A percentile compares a stretch with the other conserved stretches of the same genome.
Evolutionary conservation across 2,797 vertebrate species (phyloP).

Genomic region (Gymnoscopelus microlampas): DNA sequence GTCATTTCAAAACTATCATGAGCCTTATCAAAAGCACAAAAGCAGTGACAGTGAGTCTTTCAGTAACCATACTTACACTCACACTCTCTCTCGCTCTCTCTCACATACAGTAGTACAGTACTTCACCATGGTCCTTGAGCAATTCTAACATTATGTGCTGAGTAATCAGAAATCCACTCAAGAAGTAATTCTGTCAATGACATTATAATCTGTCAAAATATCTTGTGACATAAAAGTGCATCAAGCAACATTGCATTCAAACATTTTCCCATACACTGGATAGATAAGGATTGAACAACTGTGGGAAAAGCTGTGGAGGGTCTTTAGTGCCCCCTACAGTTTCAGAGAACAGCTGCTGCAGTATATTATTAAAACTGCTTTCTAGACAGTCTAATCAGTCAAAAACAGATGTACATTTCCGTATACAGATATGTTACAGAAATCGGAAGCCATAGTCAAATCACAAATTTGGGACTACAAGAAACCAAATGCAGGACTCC

Average conservation of each 20-base stretch:
- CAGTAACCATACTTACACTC: conserved; percentile 51
- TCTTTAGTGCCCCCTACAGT: conserved; percentile 51
- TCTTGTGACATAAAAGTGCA: conserved; percentile 59
- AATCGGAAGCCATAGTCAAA: conserved; percentile 51
- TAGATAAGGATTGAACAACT: conserved; percentile 41
- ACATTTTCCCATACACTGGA: conserved; percentile 37
- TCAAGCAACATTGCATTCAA: conserved; percentile 52
- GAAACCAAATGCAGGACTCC: conserved; percentile 46
- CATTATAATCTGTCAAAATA: conserved; percentile 25
- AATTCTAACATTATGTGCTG: too few relatives aligned
- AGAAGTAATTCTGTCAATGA: conserved; percentile 24
- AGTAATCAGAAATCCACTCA: conserved; percentile 43
- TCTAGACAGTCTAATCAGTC: conserved; percentile 40
- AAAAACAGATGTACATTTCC: conserved; percentile 39
- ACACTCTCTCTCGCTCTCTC: too few relatives aligned
- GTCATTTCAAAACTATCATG: conserved; percentile 68
- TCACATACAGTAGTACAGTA: not conserved
- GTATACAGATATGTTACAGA: conserved; percentile 52
- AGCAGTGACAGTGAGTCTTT: conserved; percentile 64
- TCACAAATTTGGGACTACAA: conserved; percentile 44
- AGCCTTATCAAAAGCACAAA: conserved; percentile 72
- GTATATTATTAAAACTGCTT: conserved; percentile 52
- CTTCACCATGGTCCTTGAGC: not conserved
- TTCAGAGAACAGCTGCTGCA: conserved; percentile 48
- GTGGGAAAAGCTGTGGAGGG: conserved; percentile 42